phyloP scores from a whole-genome alignment of 2,113 vertebrate genomes.

The Podiceps cristatus region DNA sequence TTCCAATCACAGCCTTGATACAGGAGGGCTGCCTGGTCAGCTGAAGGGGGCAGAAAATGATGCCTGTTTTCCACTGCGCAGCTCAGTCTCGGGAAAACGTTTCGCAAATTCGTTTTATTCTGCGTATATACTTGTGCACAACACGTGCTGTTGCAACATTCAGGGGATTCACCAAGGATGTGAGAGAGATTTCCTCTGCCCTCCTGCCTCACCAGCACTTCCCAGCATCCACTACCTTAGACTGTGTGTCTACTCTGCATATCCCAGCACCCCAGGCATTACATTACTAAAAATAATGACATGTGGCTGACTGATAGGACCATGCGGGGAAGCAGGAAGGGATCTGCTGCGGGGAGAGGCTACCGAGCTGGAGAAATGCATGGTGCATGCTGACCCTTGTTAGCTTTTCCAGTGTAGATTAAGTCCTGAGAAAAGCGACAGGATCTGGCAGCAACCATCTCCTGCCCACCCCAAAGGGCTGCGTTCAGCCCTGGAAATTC shows the following conservation, averaged over 20 bases:
- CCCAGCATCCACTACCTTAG: neutral
- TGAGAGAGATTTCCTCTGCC: neutral
- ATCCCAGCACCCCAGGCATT: neutral
- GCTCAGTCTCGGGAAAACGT: neutral
- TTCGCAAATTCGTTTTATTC: neutral
- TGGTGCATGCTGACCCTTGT: neutral
- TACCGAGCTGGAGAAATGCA: neutral
- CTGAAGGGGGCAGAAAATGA: neutral
- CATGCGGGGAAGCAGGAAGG: neutral
- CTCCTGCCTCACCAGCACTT: neutral
- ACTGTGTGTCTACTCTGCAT: neutral
- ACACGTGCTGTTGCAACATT: accelerated
- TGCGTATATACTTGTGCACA: no score
- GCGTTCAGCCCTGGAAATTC: neutral
- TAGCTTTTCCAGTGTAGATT: neutral
- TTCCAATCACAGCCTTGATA: neutral
- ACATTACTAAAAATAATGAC: slow-evolving; percentile 47
- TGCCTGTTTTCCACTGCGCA: neutral
- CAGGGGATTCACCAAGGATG: neutral
- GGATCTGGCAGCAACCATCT: neutral
- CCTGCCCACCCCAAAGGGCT: neutral
- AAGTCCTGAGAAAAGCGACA: neutral
- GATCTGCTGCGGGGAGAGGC: neutral
- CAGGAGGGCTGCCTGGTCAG: neutral
- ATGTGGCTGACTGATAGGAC: neutral